phyloP scores from a whole-genome alignment of 2,888 invertebrate species.

The Deladenus siricidicola region DNA sequence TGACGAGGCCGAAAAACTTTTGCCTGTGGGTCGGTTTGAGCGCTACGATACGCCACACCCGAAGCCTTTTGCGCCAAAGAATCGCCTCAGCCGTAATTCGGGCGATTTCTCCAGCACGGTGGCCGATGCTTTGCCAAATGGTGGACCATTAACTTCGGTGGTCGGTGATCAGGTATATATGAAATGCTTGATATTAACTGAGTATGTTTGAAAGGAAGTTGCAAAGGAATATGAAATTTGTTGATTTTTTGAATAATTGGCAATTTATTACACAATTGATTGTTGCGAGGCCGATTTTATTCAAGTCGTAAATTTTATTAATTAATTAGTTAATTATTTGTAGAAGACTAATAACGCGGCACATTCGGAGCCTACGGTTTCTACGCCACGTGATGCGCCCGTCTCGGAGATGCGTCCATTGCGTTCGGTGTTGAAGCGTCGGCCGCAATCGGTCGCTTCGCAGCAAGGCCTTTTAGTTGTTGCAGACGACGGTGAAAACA shows the following conservation, averaged over 20 bases:
- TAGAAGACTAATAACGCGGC: no score
- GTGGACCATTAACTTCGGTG: neutral
- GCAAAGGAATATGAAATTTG: no score
- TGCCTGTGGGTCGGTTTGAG: conserved; percentile 40
- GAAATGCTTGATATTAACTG: no score
- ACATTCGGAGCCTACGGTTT: neutral
- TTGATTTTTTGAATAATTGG: no score
- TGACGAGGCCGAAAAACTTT: conserved; percentile 23
- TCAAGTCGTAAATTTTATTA: no score
- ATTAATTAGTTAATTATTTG: no score
- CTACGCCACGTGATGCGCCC: neutral
- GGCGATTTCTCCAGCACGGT: conserved; percentile 24
- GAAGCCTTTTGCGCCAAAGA: conserved; percentile 46
- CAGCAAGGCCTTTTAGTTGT: conserved; percentile 12
- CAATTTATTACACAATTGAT: no score
- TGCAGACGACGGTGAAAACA: conserved; percentile 2
- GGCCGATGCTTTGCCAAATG: neutral
- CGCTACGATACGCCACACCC: conserved; percentile 98
- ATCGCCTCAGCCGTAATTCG: conserved; percentile 25
- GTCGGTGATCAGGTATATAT: neutral
- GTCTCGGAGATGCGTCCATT: conserved; percentile 26
- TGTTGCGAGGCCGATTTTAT: no score
- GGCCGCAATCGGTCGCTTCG: conserved; percentile 23
- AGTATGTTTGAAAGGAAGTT: no score
- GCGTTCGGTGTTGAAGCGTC: conserved; percentile 29